Evolutionary conservation across 2,797 vertebrate species (phyloP).

Genomic region (Champsocephalus gunnari): DNA sequence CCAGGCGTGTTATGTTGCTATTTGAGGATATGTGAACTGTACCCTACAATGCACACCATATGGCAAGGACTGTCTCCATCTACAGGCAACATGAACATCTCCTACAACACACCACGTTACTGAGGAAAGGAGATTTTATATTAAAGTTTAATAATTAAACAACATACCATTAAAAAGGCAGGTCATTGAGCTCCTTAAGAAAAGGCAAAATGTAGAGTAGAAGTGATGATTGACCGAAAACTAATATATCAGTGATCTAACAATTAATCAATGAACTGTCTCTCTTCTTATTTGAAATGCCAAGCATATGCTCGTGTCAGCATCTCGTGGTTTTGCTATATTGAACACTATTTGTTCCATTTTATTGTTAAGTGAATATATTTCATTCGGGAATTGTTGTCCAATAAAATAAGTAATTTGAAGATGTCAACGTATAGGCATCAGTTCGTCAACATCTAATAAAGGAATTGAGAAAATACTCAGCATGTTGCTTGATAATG

Average conservation of each 20-base stretch:
- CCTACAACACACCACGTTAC: neutral
- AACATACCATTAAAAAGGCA: no score
- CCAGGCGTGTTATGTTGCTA: neutral
- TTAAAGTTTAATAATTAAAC: no score
- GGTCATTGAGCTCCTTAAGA: neutral
- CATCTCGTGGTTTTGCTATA: no score
- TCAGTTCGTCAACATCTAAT: neutral
- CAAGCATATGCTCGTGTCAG: neutral
- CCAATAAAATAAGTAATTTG: neutral
- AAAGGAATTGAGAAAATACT: neutral
- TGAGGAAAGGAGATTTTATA: neutral
- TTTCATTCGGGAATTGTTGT: neutral
- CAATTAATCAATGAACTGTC: no score
- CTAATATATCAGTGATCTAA: neutral
- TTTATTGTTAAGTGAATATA: neutral
- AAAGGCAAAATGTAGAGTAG: neutral
- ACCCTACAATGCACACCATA: neutral
- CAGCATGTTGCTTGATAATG: neutral
- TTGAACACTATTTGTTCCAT: neutral
- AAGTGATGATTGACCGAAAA: neutral
- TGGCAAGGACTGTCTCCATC: constrained; percentile 52
- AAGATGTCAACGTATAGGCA: neutral
- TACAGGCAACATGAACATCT: constrained; percentile 21
- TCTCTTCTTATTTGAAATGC: no score
- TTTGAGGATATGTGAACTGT: neutral